These are phyloP conservation scores for Tor tambroides DNA, from an alignment of 2,113 vertebrate species.

Conservation along the genomic window DNA sequence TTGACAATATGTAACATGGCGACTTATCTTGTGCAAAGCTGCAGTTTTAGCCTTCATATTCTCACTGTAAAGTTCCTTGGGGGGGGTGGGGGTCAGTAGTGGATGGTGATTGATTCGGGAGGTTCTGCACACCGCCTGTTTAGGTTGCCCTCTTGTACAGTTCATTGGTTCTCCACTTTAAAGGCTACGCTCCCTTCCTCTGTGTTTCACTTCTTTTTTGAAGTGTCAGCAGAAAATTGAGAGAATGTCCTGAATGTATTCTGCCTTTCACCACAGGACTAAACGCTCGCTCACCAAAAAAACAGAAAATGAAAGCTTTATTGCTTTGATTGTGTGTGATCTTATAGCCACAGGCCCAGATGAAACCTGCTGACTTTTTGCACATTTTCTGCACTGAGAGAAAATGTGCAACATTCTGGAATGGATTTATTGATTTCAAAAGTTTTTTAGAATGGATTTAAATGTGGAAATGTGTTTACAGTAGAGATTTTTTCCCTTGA, in stretches of 20 bases:
- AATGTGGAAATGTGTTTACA: background rate
- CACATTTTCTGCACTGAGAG: background rate
- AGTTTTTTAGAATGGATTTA: background rate
- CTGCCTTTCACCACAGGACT: slow-evolving; percentile 29
- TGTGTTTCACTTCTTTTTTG: slow-evolving; percentile 19
- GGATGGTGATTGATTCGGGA: slow-evolving; percentile 70
- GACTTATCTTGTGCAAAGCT: slow-evolving; percentile 66
- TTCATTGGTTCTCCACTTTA: slow-evolving; percentile 57
- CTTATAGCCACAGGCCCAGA: background rate
- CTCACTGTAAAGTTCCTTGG: slow-evolving; percentile 60
- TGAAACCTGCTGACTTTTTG: background rate
- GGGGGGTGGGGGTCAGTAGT: slow-evolving; percentile 64
- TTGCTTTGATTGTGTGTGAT: slow-evolving; percentile 27
- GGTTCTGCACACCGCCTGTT: slow-evolving; percentile 70
- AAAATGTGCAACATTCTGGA: background rate
- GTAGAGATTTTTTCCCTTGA: background rate
- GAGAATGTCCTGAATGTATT: slow-evolving; percentile 20
- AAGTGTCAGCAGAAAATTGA: slow-evolving; percentile 47
- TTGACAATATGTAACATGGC: slow-evolving; percentile 73
- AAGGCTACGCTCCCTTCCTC: slow-evolving; percentile 36
- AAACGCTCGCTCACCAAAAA: background rate
- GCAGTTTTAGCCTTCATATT: slow-evolving; percentile 65
- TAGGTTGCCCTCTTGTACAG: slow-evolving; percentile 58
- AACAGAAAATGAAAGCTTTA: background rate
- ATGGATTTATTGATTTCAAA: background rate